Percentiles rank a stretch among this genome's conserved stretches.
phyloP scores from a whole-genome alignment of 2,888 invertebrate species.

The Alsophila aescularia region DNA sequence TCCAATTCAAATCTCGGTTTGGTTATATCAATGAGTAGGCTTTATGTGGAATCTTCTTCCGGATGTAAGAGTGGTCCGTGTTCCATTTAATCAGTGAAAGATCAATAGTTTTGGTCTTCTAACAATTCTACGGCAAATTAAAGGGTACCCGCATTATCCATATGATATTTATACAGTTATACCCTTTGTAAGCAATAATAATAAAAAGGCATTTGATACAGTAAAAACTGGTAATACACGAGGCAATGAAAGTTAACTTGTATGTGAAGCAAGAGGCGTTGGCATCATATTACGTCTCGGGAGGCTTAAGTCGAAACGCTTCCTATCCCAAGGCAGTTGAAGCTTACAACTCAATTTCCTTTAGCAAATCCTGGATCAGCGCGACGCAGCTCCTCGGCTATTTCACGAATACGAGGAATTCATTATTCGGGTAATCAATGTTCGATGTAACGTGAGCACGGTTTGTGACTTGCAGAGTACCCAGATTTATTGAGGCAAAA shows the following conservation, averaged over 20 bases:
- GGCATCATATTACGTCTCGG: slow-evolving; percentile 51
- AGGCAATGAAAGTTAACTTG: slow-evolving; percentile 36
- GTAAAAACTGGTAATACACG: background rate
- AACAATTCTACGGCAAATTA: background rate
- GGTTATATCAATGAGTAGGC: too few relatives aligned
- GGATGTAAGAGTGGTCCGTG: too few relatives aligned
- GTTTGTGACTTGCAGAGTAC: slow-evolving; percentile 1
- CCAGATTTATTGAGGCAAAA: slow-evolving; percentile 4
- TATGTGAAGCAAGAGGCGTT: slow-evolving; percentile 37
- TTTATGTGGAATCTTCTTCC: too few relatives aligned
- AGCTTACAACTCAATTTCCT: slow-evolving; percentile 74
- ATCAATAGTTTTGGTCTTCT: too few relatives aligned
- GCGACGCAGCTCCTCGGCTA: slow-evolving; percentile 59
- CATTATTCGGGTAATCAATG: slow-evolving; percentile 37
- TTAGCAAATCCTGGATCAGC: slow-evolving; percentile 68
- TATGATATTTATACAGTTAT: too few relatives aligned
- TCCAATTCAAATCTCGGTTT: too few relatives aligned
- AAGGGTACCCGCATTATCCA: background rate
- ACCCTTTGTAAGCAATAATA: background rate
- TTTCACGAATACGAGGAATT: slow-evolving; percentile 58
- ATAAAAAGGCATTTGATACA: slow-evolving; percentile 9
- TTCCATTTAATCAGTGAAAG: too few relatives aligned
- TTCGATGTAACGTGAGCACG: slow-evolving; percentile 15
- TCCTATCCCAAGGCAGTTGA: slow-evolving; percentile 58
- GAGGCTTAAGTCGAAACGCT: slow-evolving; percentile 55